phyloP scores from a whole-genome alignment of 2,113 vertebrate genomes.

The Suncus etruscus region DNA sequence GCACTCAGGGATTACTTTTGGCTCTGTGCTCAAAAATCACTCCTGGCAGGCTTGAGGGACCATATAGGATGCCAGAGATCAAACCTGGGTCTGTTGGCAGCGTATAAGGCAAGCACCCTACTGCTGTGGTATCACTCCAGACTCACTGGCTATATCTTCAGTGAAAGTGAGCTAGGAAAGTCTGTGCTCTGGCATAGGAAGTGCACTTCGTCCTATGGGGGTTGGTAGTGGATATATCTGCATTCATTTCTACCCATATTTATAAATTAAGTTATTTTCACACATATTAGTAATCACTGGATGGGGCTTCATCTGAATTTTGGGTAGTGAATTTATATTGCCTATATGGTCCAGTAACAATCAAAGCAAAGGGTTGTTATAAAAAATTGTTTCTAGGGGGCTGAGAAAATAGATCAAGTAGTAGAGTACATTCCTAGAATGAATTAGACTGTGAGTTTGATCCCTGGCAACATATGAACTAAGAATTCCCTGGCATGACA shows the following conservation, averaged over 20 bases:
- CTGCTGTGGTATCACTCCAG: no score
- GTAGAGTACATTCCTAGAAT: no score
- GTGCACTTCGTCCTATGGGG: background rate
- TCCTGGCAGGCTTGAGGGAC: no score
- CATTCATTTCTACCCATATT: background rate
- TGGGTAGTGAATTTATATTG: slow-evolving; percentile 31
- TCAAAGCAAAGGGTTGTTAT: background rate
- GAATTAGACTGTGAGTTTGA: no score
- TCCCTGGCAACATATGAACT: no score
- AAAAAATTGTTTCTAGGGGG: background rate
- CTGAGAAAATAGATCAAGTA: no score
- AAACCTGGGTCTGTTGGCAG: no score
- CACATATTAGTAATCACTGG: background rate
- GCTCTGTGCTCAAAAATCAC: no score
- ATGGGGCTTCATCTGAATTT: background rate
- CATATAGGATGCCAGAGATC: no score
- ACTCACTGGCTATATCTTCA: background rate
- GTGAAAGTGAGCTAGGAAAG: background rate
- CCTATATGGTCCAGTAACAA: background rate
- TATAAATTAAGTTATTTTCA: background rate
- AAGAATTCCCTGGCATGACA: no score
- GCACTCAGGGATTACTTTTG: no score
- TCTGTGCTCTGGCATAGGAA: background rate
- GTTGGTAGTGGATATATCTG: background rate
- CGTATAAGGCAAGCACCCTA: no score